These are phyloP conservation scores for Craseonycteris thonglongyai DNA, from an alignment of 2,113 vertebrate species.

Conservation along the genomic window DNA sequence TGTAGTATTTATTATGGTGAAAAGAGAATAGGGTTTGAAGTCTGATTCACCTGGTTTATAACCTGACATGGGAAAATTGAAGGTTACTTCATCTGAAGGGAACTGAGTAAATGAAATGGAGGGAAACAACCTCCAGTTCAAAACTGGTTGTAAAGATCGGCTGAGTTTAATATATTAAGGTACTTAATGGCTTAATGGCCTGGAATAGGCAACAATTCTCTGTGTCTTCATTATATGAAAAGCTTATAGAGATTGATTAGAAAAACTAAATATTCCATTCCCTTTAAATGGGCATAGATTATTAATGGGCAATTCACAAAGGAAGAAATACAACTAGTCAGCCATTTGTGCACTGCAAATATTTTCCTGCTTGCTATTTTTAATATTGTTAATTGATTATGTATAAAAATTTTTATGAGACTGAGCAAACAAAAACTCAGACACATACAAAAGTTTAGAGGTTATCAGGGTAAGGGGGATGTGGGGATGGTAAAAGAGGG, in stretches of 20 bases:
- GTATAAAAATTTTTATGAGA: not conserved
- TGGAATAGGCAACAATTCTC: not conserved
- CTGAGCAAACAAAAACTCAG: no score
- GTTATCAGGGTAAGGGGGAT: no score
- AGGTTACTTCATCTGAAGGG: no score
- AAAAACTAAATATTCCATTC: not conserved
- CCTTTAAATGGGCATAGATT: not conserved
- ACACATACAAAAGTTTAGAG: no score
- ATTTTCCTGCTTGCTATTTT: not conserved
- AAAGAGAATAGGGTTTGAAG: slow-evolving; percentile 1
- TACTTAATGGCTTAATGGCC: not conserved
- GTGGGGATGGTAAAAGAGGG: no score
- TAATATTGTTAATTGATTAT: not conserved
- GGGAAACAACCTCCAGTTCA: not conserved
- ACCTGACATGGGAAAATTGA: not conserved
- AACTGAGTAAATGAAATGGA: not conserved
- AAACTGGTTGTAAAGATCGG: not conserved
- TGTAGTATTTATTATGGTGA: not conserved
- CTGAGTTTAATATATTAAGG: not conserved
- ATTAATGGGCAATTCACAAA: not conserved
- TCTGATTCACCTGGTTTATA: not conserved
- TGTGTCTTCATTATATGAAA: not conserved
- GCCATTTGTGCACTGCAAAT: not conserved
- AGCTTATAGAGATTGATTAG: not conserved
- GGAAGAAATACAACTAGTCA: not conserved